A percentile compares a stretch with the other conserved stretches of the same genome.
phyloP scores from a whole-genome alignment of 2,113 vertebrate genomes.

The Arvicanthis niloticus region DNA sequence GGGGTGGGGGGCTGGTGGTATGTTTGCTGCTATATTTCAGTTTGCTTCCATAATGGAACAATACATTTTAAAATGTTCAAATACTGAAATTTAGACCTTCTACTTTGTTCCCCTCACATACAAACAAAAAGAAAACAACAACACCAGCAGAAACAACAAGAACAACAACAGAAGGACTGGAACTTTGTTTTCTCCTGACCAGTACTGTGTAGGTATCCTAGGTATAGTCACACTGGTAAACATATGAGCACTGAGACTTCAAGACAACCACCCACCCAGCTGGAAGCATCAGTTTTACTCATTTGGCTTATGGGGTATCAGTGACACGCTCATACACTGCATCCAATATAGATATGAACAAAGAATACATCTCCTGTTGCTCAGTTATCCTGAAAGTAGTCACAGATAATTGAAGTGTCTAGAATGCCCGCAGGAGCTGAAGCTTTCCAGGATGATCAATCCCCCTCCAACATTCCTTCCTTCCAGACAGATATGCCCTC shows the following conservation, averaged over 20 bases:
- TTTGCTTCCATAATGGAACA: not conserved
- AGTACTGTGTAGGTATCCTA: not conserved
- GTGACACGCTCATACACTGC: not conserved
- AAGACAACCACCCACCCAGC: not conserved
- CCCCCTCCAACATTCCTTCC: not conserved
- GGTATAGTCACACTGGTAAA: not conserved
- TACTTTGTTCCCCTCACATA: not conserved
- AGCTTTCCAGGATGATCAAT: not conserved
- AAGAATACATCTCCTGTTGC: not conserved
- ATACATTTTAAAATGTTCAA: not conserved
- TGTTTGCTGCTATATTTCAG: not conserved
- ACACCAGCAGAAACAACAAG: not conserved
- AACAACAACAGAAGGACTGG: not conserved
- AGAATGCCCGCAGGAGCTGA: not conserved
- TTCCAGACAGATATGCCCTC: not conserved
- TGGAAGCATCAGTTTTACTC: not conserved
- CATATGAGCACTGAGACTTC: not conserved
- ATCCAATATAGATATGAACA: not conserved
- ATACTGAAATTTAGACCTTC: conserved; percentile 7
- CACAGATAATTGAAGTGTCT: not conserved
- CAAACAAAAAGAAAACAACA: not conserved
- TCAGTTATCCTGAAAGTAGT: not conserved
- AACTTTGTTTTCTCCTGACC: not conserved
- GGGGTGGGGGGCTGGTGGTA: not conserved
- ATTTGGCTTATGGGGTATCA: not conserved